Base-by-base conservation (phyloP, 2,113 vertebrate genomes). In the Stegostoma tigrinum region DNA sequence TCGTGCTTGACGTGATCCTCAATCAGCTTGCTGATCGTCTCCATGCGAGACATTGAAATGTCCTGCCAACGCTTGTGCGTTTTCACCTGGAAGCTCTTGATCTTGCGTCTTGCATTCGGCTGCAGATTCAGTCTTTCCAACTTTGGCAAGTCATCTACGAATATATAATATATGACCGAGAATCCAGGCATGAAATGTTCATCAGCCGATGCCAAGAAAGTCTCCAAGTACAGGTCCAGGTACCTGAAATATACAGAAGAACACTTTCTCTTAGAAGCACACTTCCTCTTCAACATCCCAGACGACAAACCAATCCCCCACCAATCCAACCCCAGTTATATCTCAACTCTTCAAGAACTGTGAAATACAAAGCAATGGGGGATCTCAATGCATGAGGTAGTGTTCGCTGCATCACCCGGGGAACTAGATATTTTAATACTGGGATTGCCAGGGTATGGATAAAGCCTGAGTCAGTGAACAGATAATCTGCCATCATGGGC, bases 31-130 rank as follows among this genome's bases (percentile, higher is more conserved):
- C 97, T 96, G 95, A 98, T 97, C 0, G 96, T n/a, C 96, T 96
- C 97, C 98, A 98, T 98, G 83, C 98, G 97, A 96, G 96, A 97
- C 98, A 98, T 98, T 0, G 98, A 98, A 75, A 98, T 96, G 70
- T 98, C 98, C 96, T 98, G 98, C 98, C 98, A 98, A 86, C 98
- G 97, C 30, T 6, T 95, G 95, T 97, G 94, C 34, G 34, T 96
- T 7, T 27, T 34, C 45, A 98, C 97, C 10, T 23, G 42, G 87
- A 97, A 42, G 0, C 97, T 96, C 67, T 89, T 96, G 30, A 98
- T 42, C 30, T 0, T 85, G 55, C 98, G 97, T 19, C 45, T 48
- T 3, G 4, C 67, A 17, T 86, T 83, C 0, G 96, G 96, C 14
- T 93, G 96, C 0, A 98, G 96, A 2, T 17, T 14, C 80, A 97